These are phyloP conservation scores for Megamerina dolium DNA, from an alignment of 2,888 invertebrate genomes.

Conservation along the genomic window DNA sequence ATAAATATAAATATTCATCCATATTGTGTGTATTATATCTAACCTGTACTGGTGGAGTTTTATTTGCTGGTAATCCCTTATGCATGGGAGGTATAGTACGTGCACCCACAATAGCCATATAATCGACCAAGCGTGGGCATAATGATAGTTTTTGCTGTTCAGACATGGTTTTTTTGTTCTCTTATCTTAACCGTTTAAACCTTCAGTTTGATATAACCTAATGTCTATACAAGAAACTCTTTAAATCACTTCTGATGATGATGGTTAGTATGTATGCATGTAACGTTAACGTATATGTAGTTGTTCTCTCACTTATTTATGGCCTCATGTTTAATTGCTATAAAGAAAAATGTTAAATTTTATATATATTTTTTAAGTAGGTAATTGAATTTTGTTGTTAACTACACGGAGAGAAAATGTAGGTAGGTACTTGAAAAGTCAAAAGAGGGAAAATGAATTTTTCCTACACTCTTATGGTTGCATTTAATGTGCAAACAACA, in stretches of 20 bases:
- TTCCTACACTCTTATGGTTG: too few species aligned
- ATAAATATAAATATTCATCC: constrained; percentile 18
- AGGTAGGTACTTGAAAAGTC: too few species aligned
- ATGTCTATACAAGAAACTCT: not conserved
- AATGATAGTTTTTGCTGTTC: constrained; percentile 73
- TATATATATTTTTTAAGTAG: too few species aligned
- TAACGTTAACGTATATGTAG: too few species aligned
- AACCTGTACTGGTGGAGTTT: constrained; percentile 74
- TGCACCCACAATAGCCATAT: constrained; percentile 94
- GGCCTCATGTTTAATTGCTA: constrained; percentile 6
- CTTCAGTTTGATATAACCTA: too few species aligned
- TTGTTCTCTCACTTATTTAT: not conserved
- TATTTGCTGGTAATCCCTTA: constrained; percentile 54
- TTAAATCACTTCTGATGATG: not conserved
- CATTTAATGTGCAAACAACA: too few species aligned
- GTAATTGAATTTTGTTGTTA: not conserved
- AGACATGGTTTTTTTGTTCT: constrained; percentile 45
- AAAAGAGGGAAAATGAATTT: too few species aligned
- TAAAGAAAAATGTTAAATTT: too few species aligned
- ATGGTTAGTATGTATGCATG: too few species aligned
- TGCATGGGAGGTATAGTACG: constrained; percentile 58
- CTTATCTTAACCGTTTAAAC: too few species aligned
- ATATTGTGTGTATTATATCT: not conserved
- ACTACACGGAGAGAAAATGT: not conserved
- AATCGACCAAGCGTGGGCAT: constrained; percentile 88